These are phyloP conservation scores for Nesidiocoris tenuis DNA, from an alignment of 2,888 invertebrate genomes.

Conservation along the genomic window DNA sequence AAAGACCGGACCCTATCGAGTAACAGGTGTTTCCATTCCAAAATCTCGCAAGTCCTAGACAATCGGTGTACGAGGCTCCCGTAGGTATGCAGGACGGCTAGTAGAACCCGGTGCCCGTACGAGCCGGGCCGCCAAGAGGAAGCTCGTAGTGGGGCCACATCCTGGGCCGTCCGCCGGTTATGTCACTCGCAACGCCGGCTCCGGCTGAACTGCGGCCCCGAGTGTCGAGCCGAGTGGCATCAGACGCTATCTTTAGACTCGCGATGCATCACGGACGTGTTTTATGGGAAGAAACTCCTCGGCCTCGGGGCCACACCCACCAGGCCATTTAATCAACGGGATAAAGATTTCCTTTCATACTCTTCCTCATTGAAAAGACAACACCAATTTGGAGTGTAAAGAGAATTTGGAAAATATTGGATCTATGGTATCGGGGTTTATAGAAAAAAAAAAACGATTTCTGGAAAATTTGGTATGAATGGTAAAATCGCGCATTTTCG, in stretches of 20 bases:
- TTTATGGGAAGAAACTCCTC: neutral
- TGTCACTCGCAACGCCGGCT: neutral
- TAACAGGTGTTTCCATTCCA: neutral
- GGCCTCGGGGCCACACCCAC: neutral
- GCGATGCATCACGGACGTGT: neutral
- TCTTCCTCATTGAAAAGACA: neutral
- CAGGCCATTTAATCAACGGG: neutral
- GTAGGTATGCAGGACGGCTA: neutral
- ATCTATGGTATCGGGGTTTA: no score
- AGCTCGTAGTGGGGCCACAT: neutral
- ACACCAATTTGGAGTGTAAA: no score
- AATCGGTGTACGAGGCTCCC: neutral
- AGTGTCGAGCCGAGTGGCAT: slow-evolving; percentile 1
- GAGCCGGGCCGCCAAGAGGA: neutral
- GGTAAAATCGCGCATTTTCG: no score
- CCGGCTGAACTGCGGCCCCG: neutral
- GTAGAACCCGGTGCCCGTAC: neutral
- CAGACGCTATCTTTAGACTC: slow-evolving; percentile 18
- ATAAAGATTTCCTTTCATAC: neutral
- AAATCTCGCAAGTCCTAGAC: neutral
- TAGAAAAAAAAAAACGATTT: no score
- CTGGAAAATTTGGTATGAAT: no score
- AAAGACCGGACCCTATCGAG: no score
- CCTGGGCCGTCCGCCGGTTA: neutral
- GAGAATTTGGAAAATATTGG: no score